A percentile compares a stretch with the other conserved stretches of the same genome.
These are phyloP conservation scores for Campylomormyrus numenius DNA, from an alignment of 2,113 vertebrate species.

Conservation along the genomic window DNA sequence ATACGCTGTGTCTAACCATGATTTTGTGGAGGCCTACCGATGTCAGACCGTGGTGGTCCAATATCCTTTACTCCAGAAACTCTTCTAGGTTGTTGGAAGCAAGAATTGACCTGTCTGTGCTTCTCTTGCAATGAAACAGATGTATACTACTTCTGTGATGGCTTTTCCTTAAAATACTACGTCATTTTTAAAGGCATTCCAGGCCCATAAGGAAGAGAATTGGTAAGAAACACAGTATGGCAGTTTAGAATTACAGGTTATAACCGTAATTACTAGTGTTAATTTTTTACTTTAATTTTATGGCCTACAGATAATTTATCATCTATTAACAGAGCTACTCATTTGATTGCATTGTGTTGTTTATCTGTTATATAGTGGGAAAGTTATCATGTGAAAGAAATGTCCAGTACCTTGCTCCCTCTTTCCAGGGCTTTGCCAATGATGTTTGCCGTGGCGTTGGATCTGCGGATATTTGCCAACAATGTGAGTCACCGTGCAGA, in stretches of 20 bases:
- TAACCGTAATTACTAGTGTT: neutral
- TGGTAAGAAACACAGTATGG: conserved; percentile 67
- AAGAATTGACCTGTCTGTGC: neutral
- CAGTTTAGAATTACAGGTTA: neutral
- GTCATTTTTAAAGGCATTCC: conserved; percentile 87
- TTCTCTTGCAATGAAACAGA: neutral
- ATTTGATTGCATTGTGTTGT: neutral
- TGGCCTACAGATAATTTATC: neutral
- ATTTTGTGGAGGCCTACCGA: conserved; percentile 94
- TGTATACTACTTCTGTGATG: neutral
- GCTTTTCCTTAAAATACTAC: conserved; percentile 63
- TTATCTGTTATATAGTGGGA: neutral
- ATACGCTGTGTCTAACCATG: conserved; percentile 82
- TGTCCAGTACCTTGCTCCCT: neutral
- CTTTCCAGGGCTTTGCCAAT: conserved; percentile 79
- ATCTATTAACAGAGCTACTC: neutral
- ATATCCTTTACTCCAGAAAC: conserved; percentile 75
- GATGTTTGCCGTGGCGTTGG: conserved; percentile 88
- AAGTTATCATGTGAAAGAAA: neutral
- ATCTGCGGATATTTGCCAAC: conserved; percentile 91
- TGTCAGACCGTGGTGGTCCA: conserved; percentile 93
- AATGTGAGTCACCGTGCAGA: conserved; percentile 66
- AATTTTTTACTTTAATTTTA: neutral
- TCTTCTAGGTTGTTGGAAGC: neutral
- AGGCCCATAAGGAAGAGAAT: conserved; percentile 96